Evolutionary conservation across 2,113 vertebrate species (phyloP).

Genomic region (Saccopteryx bilineata): DNA sequence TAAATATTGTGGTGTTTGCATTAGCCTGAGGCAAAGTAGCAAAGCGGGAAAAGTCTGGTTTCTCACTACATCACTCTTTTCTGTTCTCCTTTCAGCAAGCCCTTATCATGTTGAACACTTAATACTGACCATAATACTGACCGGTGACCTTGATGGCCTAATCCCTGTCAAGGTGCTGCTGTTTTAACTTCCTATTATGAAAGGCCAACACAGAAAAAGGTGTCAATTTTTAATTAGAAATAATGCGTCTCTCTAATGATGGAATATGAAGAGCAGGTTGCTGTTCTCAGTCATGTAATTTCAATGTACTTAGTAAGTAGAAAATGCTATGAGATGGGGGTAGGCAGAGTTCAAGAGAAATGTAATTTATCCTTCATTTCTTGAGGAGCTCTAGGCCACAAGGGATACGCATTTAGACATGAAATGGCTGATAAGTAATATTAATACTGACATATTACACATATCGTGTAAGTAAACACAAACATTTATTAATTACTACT

Average conservation of each 20-base stretch:
- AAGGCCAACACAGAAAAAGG: background rate
- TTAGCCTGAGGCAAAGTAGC: background rate
- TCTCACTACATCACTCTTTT: background rate
- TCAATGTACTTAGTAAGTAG: background rate
- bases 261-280: background rate
- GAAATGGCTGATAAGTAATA: background rate
- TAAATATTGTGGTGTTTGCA: conserved; percentile 8
- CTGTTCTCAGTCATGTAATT: background rate
- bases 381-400: background rate
- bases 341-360: background rate
- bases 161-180: background rate
- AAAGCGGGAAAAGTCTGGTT: background rate
- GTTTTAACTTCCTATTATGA: background rate
- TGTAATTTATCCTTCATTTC: background rate
- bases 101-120: background rate
- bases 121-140: background rate
- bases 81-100: background rate
- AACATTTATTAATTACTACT: background rate
- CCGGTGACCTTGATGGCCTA: background rate
- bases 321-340: background rate
- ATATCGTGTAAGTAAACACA: background rate
- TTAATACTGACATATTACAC: background rate
- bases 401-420: background rate
- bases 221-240: conserved; percentile 1
- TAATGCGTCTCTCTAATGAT: background rate